phyloP scores from a whole-genome alignment of 2,888 invertebrate species.

The Spodoptera picta region DNA sequence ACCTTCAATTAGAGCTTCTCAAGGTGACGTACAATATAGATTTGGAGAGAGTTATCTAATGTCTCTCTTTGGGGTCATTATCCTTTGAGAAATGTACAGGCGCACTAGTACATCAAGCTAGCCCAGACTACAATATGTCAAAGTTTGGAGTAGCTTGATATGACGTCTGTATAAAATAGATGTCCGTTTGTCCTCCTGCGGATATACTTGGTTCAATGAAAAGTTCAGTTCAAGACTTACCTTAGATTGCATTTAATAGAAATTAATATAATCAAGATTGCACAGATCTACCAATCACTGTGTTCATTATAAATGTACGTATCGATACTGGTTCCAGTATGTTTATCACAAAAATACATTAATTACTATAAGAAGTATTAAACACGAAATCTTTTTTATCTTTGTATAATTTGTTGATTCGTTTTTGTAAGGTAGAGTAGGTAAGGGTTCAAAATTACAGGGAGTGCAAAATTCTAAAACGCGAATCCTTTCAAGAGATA shows the following conservation, averaged over 20 bases:
- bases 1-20: conserved; percentile 16
- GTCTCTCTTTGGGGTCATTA: conserved; percentile 11
- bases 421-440: conserved; percentile 13
- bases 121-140: too few relatives aligned
- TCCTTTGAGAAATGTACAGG: conserved; percentile 5
- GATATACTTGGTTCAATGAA: conserved; percentile 25
- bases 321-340: conserved; percentile 53
- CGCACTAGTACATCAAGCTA: too few relatives aligned
- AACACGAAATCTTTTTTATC: conserved; percentile 36
- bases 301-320: conserved; percentile 72
- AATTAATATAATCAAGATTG: conserved; percentile 60
- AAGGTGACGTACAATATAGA: background rate
- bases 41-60: too few relatives aligned
- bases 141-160: too few relatives aligned
- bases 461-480: conserved; percentile 36
- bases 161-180: too few relatives aligned
- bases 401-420: conserved; percentile 42
- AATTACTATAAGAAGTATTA: conserved; percentile 40
- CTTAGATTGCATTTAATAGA: conserved; percentile 74
- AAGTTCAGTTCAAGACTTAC: conserved; percentile 54
- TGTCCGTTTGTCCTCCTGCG: background rate
- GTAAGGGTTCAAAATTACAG: conserved; percentile 22
- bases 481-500: conserved; percentile 34
- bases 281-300: conserved; percentile 78
- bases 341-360: conserved; percentile 54